phyloP scores from a whole-genome alignment of 1,140 invertebrate genomes.

The Harpegnathos saltator region DNA sequence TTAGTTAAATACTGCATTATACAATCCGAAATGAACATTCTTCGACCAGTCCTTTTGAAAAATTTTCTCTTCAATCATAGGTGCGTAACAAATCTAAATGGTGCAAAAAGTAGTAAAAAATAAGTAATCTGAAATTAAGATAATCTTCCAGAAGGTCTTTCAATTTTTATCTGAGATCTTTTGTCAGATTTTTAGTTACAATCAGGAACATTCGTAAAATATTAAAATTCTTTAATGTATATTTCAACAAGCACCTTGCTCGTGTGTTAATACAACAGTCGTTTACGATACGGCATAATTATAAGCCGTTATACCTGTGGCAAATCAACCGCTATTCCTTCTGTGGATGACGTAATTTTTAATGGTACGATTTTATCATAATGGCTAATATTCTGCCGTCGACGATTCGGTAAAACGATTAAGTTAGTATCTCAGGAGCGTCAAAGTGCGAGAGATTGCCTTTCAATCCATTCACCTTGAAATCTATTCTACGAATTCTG shows the following conservation, averaged over 20 bases:
- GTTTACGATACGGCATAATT: background rate
- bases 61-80: no score
- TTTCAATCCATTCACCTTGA: background rate
- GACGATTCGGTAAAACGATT: background rate
- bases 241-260: background rate
- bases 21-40: background rate
- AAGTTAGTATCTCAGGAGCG: background rate
- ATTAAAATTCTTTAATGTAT: no score
- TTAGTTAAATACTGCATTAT: background rate
- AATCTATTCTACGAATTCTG: background rate
- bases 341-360: slow-evolving; percentile 1
- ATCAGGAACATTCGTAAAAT: background rate
- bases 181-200: background rate
- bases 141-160: no score
- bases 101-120: background rate
- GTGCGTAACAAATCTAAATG: no score
- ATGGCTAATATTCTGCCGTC: background rate
- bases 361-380: background rate
- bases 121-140: background rate
- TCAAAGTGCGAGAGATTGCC: background rate
- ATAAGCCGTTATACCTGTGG: background rate
- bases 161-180: background rate
- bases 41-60: background rate
- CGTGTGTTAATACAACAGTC: background rate
- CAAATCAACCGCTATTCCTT: background rate